Base-by-base conservation (phyloP, 2,797 vertebrate genomes). In the Schizothorax lantsangensis region DNA sequence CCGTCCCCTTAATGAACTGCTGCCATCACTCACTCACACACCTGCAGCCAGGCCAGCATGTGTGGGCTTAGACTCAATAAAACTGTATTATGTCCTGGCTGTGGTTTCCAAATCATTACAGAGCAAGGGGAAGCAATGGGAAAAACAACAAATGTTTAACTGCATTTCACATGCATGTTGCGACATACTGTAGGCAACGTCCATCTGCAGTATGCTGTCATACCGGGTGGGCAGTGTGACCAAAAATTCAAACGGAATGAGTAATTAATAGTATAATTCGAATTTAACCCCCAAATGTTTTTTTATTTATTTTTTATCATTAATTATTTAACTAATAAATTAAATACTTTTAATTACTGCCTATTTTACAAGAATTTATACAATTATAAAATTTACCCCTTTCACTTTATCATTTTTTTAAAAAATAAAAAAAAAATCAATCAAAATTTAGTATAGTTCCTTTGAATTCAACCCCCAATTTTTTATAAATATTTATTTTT, bases 11-110 rank as follows among this genome's bases (percentile, higher is more conserved):
- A 94, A 95, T 95, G 94, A 95, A 95, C 91, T 88, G 89, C 89
- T 93, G 84, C 93, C 78, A 94, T 95, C 95, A 92, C 88, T 95
- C 95, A 92, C 88, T 95, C 94, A 95, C 84, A 84, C 85, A 85
- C 79, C 86, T 88, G 78, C 80, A 85, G 84, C 88, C 79, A 78
- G 33, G 81, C 69, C 84, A 86, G 84, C 80, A 83, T 87, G 89
- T 89, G 89, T 89, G 89, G 88, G 88, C 89, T 88, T 72, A n/a
- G 68, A 59, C 74, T 73, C 85, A 59, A 84, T 83, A 90, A 87
- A 88, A 85, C 75, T 26, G 21, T 49, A 64, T 74, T 81, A 74
- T 66, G 43, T 81, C 68, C 43, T 59, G 30, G 40, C 78, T 40
- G 23, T 45, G 26, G 43, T 62, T 86, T 40, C 33, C 69, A 54